These are phyloP conservation scores for Cololabis saira DNA, from an alignment of 2,113 vertebrate species.

Conservation along the genomic window DNA sequence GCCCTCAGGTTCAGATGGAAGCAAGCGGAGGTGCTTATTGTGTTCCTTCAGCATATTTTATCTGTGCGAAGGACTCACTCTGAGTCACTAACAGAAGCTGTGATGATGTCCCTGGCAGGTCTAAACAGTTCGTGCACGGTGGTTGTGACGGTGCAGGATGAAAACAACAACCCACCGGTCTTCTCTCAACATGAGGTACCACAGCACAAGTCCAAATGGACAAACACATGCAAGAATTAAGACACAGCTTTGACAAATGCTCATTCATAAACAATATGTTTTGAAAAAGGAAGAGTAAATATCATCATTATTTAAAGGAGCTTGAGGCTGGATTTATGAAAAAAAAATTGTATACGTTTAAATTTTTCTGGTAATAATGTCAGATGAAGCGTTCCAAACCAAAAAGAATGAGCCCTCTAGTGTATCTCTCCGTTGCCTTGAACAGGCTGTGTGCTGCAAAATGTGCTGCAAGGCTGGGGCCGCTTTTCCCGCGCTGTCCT, in stretches of 20 bases:
- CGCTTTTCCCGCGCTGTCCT: too few relatives aligned
- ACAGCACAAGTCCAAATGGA: constrained; percentile 18
- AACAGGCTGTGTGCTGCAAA: too few relatives aligned
- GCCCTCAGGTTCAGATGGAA: constrained; percentile 41
- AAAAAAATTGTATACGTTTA: too few relatives aligned
- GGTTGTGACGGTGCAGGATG: constrained; percentile 75
- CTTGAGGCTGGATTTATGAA: too few relatives aligned
- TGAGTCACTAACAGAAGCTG: constrained; percentile 64
- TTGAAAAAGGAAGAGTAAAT: constrained; percentile 23
- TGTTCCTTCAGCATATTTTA: constrained; percentile 53
- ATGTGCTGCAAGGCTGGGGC: too few relatives aligned
- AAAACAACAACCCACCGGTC: constrained; percentile 79
- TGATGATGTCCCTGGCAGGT: constrained; percentile 67
- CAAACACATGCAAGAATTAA: constrained; percentile 6
- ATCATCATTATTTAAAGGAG: constrained; percentile 55
- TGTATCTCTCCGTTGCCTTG: too few relatives aligned
- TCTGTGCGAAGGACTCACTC: constrained; percentile 41
- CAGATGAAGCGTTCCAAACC: too few relatives aligned
- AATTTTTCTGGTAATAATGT: too few relatives aligned
- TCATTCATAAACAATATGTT: constrained; percentile 22
- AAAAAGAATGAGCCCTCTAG: too few relatives aligned
- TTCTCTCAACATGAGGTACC: constrained; percentile 80
- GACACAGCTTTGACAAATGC: not conserved
- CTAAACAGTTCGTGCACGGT: constrained; percentile 77
- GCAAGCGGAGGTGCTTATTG: constrained; percentile 42